Percentiles rank a stretch among this genome's conserved stretches.
Conservation (phyloP, 2,888 invertebrate species). For the Mythimna impura region DNA sequence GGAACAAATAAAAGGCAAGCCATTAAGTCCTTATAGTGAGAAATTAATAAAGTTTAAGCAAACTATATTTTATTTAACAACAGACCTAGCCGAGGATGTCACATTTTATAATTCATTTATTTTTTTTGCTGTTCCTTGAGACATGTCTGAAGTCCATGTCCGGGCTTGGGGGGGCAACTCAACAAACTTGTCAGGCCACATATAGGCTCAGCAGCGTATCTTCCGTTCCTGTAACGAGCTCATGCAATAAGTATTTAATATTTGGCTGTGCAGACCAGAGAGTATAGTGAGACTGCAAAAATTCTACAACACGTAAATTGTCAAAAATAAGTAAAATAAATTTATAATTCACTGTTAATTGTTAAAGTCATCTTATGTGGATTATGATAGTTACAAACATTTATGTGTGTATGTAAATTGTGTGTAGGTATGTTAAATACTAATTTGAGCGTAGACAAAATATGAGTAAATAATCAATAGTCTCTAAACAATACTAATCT, state of each 20-base stretch:
- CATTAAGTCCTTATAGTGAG: background rate
- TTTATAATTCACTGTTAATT: no score
- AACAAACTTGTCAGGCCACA: constrained; percentile 73
- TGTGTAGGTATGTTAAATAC: no score
- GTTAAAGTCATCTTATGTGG: no score
- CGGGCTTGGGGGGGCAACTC: constrained; percentile 74
- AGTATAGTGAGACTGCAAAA: background rate
- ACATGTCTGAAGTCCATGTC: constrained; percentile 72
- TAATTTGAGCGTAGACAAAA: no score
- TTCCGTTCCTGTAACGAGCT: constrained; percentile 75
- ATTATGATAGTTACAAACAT: no score
- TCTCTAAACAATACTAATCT: no score
- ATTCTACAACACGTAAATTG: no score
- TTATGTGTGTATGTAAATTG: no score
- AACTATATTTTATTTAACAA: constrained; percentile 4
- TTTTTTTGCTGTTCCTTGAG: no score
- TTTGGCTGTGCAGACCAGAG: background rate
- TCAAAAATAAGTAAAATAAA: no score
- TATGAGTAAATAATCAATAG: no score
- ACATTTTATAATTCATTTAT: background rate
- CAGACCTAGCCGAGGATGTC: background rate
- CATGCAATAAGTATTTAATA: background rate
- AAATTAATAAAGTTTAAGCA: background rate
- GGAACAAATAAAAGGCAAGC: background rate
- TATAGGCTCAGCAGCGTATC: constrained; percentile 78